Percentiles rank a stretch among this genome's conserved stretches.
These are phyloP conservation scores for Dicyrtoma fusca DNA, from an alignment of 2,888 invertebrate species.

Conservation along the genomic window DNA sequence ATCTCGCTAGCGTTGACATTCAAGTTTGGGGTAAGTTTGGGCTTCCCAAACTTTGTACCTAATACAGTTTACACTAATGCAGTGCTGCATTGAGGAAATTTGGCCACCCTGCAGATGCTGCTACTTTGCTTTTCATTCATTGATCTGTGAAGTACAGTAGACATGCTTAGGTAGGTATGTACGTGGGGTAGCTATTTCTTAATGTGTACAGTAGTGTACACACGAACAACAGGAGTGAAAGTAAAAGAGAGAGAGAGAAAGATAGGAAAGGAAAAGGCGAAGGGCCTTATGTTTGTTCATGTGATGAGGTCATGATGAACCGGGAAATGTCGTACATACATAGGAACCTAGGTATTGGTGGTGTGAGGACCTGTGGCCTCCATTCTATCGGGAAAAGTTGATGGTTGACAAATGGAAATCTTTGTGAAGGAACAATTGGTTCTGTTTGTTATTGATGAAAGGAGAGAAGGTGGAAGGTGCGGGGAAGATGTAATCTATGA, in stretches of 20 bases:
- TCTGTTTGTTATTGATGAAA: slow-evolving; percentile 31
- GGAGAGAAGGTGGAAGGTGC: slow-evolving; percentile 11
- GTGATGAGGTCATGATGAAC: not conserved
- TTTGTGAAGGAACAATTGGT: slow-evolving; percentile 27
- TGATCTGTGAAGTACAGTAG: not conserved
- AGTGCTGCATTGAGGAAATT: slow-evolving; percentile 13
- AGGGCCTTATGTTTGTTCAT: too few relatives aligned
- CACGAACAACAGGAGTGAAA: not conserved
- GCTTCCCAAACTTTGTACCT: too few relatives aligned
- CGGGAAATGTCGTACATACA: too few relatives aligned
- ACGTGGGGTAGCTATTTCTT: not conserved
- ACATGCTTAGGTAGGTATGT: not conserved
- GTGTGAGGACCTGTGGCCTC: slow-evolving; percentile 18
- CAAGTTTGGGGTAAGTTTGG: too few relatives aligned
- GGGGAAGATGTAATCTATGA: slow-evolving; percentile 18
- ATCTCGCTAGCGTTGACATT: too few relatives aligned
- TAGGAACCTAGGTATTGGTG: too few relatives aligned
- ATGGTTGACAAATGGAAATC: slow-evolving; percentile 40
- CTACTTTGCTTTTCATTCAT: too few relatives aligned
- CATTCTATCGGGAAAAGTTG: not conserved
- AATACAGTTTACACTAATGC: too few relatives aligned
- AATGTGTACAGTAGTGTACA: not conserved
- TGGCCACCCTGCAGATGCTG: not conserved
- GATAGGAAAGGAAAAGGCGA: slow-evolving; percentile 4
- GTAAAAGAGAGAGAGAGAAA: slow-evolving; percentile 11